Evolutionary conservation across 2,113 vertebrate species (phyloP), one percentile per base, ranked within the genome.

Genomic region (Eupsittula cactorum): DNA sequence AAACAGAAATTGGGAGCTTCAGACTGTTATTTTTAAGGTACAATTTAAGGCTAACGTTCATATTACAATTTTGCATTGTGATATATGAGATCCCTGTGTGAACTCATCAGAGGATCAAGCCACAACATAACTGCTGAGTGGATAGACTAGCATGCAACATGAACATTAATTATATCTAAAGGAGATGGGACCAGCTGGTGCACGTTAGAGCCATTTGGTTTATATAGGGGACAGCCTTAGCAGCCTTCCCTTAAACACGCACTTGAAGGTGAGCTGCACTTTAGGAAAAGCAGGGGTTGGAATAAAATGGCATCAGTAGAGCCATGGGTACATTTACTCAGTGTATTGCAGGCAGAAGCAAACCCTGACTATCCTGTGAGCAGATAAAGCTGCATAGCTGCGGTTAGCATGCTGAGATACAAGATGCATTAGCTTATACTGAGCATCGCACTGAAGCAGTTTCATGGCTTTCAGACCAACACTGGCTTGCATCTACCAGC

Each of bases 101-200:
- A 82, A 52, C 31, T 39, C 31, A 5, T 20, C 20, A 73, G 35
- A 39, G 39, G 13, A 64, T 59, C 20, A 74, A 90, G 59, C 23
- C 62, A 16, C 33, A 50, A 13, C 2, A 1, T 1, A 18, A 52
- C 19, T 47, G 39, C 6, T 1, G 0, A 63, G 53, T 41, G 42
- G 37, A 42, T 64, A 81, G 11, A 52, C 23, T 57, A 23, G 67
- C 1, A 2, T 33, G 41, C n/a, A 87, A 69, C 0, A 0, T 18
- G 4, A 15, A 41, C 23, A 35, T 75, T 80, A 50, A 49, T 25
- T 52, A 19, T 16, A 35, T 21, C 49, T 49, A 53, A 82, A 93
- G 53, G 41, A 83, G 86, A 49, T 16, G 21, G 41, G 53, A 88
- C 63, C 67, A 86, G 42, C 53, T 93, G 55, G 24, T 52, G 33